These are phyloP conservation scores for Melopsittacus undulatus DNA, from an alignment of 2,797 vertebrate genomes.

Conservation along the genomic window DNA sequence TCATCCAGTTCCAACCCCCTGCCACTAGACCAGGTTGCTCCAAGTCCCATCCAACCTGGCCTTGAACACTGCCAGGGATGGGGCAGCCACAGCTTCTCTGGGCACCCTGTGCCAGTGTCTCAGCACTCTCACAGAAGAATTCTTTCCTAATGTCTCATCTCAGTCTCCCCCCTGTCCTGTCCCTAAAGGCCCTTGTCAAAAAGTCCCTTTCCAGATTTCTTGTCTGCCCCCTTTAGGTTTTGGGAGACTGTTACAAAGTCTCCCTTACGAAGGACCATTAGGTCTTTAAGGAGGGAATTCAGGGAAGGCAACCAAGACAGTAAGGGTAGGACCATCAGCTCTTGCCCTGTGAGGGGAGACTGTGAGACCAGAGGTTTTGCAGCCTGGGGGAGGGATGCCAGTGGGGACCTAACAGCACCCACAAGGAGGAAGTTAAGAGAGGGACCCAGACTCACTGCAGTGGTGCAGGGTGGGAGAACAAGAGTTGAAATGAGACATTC, in stretches of 20 bases:
- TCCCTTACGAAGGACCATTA: not conserved
- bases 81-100: not conserved
- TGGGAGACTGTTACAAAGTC: not conserved
- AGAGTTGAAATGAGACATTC: not conserved
- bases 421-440: not conserved
- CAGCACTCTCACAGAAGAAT: not conserved
- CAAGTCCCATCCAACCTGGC: not conserved
- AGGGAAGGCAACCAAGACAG: not conserved
- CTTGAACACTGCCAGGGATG: not conserved
- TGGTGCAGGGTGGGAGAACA: not conserved
- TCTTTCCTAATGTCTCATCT: not conserved
- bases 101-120: no score
- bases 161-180: not conserved
- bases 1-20: not conserved
- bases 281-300: not conserved
- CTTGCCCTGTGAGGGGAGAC: not conserved
- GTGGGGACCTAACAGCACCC: not conserved
- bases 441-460: not conserved
- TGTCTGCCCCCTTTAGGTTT: not conserved
- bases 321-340: not conserved
- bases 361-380: not conserved
- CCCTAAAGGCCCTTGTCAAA: not conserved
- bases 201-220: not conserved
- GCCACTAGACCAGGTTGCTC: not conserved
- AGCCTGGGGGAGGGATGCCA: not conserved